phyloP scores from a whole-genome alignment of 2,888 invertebrate genomes.

The Drosophila engyochracea region DNA sequence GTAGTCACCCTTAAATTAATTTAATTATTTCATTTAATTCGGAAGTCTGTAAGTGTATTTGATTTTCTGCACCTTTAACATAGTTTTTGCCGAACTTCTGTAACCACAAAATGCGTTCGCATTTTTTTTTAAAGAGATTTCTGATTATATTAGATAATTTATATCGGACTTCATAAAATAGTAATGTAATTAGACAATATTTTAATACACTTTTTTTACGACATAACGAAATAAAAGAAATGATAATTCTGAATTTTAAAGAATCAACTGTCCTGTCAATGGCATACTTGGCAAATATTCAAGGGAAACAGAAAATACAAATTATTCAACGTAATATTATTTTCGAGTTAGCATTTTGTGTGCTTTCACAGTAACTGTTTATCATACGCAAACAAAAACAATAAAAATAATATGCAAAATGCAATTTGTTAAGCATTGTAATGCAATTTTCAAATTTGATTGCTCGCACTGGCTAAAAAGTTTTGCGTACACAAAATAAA shows the following conservation, averaged over 20 bases:
- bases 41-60: neutral
- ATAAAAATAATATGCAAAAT: constrained; percentile 8
- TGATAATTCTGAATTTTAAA: neutral
- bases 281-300: constrained; percentile 31
- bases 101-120: constrained; percentile 18
- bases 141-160: constrained; percentile 5
- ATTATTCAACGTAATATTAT: constrained; percentile 18
- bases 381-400: constrained; percentile 20
- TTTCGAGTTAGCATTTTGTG: constrained; percentile 16
- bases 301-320: constrained; percentile 21
- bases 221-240: constrained; percentile 1
- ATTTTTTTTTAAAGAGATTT: neutral
- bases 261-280: constrained; percentile 27
- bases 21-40: neutral
- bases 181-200: neutral
- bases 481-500: constrained; percentile 13
- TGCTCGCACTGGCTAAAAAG: constrained; percentile 7
- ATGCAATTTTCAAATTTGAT: constrained; percentile 30
- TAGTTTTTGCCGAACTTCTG: neutral
- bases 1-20: neutral
- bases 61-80: neutral
- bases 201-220: no score
- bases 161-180: neutral
- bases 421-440: constrained; percentile 23
- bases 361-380: constrained; percentile 12